Percentiles rank a stretch among this genome's conserved stretches.
phyloP scores from a whole-genome alignment of 2,888 invertebrate genomes.

The Caenorhabditis imperialis region DNA sequence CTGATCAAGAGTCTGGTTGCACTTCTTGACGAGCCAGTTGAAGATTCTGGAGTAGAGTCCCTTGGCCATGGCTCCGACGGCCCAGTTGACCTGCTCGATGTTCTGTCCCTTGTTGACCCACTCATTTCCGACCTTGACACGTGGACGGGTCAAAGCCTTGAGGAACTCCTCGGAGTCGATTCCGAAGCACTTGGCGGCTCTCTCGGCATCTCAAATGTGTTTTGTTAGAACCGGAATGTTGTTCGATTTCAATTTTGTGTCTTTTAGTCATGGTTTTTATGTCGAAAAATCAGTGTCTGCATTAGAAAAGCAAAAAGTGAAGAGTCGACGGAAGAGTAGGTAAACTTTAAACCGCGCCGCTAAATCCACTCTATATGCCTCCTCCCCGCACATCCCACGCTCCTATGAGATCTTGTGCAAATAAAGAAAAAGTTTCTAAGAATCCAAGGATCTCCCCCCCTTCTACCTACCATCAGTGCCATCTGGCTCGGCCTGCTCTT shows the following conservation, averaged over 20 bases:
- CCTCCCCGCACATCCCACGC: slow-evolving; percentile 51
- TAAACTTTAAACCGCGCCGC: slow-evolving; percentile 53
- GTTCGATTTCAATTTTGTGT: background rate
- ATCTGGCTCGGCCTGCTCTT: slow-evolving; percentile 93
- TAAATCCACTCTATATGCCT: slow-evolving; percentile 45
- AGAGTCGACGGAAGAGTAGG: slow-evolving; percentile 37
- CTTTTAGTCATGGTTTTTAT: slow-evolving; percentile 6
- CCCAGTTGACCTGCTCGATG: slow-evolving; percentile 79
- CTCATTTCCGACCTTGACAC: slow-evolving; percentile 81
- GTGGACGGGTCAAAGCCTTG: slow-evolving; percentile 80
- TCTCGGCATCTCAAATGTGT: slow-evolving; percentile 63
- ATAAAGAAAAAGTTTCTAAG: slow-evolving; percentile 44
- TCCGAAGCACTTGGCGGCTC: slow-evolving; percentile 76
- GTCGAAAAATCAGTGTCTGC: slow-evolving; percentile 30
- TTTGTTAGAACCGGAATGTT: background rate
- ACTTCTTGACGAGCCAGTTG: slow-evolving; percentile 80
- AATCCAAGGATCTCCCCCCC: slow-evolving; percentile 27
- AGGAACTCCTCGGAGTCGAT: slow-evolving; percentile 77
- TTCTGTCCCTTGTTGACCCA: slow-evolving; percentile 81
- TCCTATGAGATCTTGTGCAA: slow-evolving; percentile 51
- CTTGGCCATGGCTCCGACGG: slow-evolving; percentile 80
- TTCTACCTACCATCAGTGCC: slow-evolving; percentile 69
- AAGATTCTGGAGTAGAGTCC: slow-evolving; percentile 80
- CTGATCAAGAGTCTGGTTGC: slow-evolving; percentile 79
- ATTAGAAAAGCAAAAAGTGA: slow-evolving; percentile 36